Conservation (phyloP, 2,888 invertebrate genomes). For the Xestoiulus laeticollis region DNA sequence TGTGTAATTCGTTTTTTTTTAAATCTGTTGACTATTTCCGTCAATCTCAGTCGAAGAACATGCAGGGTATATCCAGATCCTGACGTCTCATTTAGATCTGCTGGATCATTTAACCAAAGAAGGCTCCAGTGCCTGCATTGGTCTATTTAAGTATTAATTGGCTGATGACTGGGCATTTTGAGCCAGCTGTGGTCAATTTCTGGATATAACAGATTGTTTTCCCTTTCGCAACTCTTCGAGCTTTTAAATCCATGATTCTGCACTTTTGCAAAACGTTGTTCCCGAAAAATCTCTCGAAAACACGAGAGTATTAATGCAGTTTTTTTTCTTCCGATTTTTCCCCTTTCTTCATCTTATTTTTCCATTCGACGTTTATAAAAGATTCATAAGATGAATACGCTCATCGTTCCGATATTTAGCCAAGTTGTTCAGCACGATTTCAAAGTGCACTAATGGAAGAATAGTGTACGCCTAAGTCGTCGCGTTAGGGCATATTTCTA, state of each 20-base stretch:
- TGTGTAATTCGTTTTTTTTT: too few species aligned
- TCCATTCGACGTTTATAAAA: not conserved
- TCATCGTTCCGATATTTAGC: not conserved
- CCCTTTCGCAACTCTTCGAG: not conserved
- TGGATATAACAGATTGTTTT: not conserved
- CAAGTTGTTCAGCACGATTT: not conserved
- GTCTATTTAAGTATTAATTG: not conserved
- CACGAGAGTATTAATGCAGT: conserved; percentile 1
- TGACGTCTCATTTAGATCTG: not conserved
- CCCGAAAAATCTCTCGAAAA: not conserved
- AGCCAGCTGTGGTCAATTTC: not conserved
- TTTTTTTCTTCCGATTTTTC: not conserved
- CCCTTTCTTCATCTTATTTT: not conserved
- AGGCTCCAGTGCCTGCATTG: not conserved
- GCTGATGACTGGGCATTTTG: not conserved
- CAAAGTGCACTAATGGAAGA: conserved; percentile 40
- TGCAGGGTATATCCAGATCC: not conserved
- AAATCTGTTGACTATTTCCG: too few species aligned
- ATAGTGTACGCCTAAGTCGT: not conserved
- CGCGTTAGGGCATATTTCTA: not conserved
- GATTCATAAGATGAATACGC: not conserved
- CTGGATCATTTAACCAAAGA: not conserved
- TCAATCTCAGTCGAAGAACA: too few species aligned
- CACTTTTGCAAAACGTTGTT: not conserved
- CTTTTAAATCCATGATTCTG: not conserved